Conservation (phyloP, 2,113 vertebrate species). For the Pteronura brasiliensis region DNA sequence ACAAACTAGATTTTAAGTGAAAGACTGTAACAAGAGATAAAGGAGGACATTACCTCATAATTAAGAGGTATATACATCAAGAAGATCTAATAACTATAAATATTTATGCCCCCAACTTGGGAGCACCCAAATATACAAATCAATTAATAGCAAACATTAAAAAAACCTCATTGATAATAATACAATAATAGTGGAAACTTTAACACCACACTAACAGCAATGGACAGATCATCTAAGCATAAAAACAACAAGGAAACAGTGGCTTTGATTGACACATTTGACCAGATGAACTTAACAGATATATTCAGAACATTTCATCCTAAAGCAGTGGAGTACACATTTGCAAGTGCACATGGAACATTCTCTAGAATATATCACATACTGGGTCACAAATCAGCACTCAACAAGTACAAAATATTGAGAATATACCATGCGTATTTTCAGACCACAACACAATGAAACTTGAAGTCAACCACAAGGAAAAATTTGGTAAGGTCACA, state of each 20-base stretch:
- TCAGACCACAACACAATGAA: background rate
- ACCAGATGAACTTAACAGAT: background rate
- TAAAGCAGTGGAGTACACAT: background rate
- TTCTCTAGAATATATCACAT: background rate
- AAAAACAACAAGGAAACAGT: background rate
- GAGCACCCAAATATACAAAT: background rate
- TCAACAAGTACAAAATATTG: background rate
- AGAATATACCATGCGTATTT: background rate
- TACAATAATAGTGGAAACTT: background rate
- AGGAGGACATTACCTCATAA: background rate
- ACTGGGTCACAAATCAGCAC: background rate
- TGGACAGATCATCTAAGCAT: background rate
- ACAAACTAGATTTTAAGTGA: background rate
- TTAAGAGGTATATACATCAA: background rate
- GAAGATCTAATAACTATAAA: background rate
- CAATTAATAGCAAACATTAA: background rate
- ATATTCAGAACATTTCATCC: background rate
- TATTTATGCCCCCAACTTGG: background rate
- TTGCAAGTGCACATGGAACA: background rate
- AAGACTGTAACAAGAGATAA: background rate
- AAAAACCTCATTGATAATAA: background rate
- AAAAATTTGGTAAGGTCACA: background rate
- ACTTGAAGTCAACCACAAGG: background rate
- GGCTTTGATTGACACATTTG: background rate
- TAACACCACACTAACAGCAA: background rate